Conservation (phyloP, 2,797 vertebrate species). For the Alcedo quadribrachys region DNA sequence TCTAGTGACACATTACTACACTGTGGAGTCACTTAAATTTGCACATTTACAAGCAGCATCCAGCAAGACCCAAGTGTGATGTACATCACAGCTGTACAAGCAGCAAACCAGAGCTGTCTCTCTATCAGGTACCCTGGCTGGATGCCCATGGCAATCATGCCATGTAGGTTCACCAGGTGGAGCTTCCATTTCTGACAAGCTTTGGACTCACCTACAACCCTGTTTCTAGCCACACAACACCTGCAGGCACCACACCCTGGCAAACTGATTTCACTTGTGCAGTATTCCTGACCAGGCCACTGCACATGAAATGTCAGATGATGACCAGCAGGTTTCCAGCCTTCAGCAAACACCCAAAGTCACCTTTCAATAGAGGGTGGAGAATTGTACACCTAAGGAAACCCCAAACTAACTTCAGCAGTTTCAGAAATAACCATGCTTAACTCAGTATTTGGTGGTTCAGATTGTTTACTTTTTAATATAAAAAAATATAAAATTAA, state of each 20-base stretch:
- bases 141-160: neutral
- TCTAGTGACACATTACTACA: neutral
- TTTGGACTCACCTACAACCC: neutral
- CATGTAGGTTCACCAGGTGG: neutral
- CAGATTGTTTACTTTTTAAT: neutral
- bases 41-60: neutral
- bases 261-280: neutral
- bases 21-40: neutral
- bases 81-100: neutral
- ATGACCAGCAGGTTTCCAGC: neutral
- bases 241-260: neutral
- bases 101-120: neutral
- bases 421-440: neutral
- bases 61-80: neutral
- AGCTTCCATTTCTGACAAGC: neutral
- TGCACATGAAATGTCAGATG: neutral
- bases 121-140: neutral
- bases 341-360: neutral
- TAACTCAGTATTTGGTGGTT: neutral
- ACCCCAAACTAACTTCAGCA: neutral
- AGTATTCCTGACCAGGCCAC: neutral
- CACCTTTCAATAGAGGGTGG: neutral
- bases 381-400: neutral
- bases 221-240: neutral
- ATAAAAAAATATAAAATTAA: neutral